A percentile compares a stretch with the other conserved stretches of the same genome.
Evolutionary conservation across 92 coral and sea anemone species (phyloP).

Genomic region (Phenganax marumi): DNA sequence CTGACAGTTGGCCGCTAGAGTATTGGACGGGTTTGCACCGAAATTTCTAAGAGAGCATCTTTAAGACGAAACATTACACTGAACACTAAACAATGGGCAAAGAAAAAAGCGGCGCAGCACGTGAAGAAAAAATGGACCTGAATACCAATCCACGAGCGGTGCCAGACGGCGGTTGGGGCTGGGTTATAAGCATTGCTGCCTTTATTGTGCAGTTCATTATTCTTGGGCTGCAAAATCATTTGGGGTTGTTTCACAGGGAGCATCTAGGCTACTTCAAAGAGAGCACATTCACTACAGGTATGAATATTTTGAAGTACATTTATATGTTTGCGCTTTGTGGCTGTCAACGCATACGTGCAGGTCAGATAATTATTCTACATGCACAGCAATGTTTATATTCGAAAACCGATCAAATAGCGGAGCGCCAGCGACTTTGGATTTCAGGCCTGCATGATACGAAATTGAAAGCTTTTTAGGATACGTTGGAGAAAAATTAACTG

Average conservation of each 20-base stretch:
- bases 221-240: slow-evolving; percentile 51
- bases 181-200: slow-evolving; percentile 47
- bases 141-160: slow-evolving; percentile 10
- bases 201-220: slow-evolving; percentile 45
- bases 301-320: background rate
- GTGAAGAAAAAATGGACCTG: slow-evolving; percentile 28
- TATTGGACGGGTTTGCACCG: background rate
- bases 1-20: background rate
- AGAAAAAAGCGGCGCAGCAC: slow-evolving; percentile 1
- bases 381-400: background rate
- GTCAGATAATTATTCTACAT: background rate
- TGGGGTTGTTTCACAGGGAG: slow-evolving; percentile 36
- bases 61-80: background rate
- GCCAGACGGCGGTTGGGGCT: slow-evolving; percentile 56
- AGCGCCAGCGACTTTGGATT: background rate
- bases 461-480: background rate
- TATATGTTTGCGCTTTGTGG: too few relatives aligned
- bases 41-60: background rate
- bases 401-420: background rate
- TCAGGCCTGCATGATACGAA: background rate
- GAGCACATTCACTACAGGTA: slow-evolving; percentile 27
- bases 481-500: too few relatives aligned
- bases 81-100: slow-evolving; percentile 30
- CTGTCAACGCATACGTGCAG: background rate
- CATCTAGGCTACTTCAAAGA: slow-evolving; percentile 25